phyloP scores from a whole-genome alignment of 1,140 invertebrate genomes.

The Drosophila carrolli region DNA sequence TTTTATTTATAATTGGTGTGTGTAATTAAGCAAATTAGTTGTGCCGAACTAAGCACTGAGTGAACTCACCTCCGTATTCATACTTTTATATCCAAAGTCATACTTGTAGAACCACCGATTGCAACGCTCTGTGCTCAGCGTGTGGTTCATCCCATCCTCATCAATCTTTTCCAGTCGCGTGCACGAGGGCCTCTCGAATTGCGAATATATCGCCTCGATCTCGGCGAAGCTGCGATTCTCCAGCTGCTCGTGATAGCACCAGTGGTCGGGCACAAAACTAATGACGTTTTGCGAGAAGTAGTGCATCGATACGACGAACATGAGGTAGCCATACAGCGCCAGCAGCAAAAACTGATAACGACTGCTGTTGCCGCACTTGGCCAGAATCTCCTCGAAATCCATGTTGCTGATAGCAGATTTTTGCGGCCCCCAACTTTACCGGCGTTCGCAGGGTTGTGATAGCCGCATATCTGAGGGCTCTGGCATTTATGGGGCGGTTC shows the following conservation, averaged over 20 bases:
- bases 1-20: too few relatives aligned
- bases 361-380: conserved; percentile 87
- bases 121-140: conserved; percentile 65
- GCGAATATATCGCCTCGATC: conserved; percentile 55
- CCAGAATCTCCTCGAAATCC: conserved; percentile 87
- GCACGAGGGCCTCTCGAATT: conserved; percentile 60
- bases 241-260: conserved; percentile 80
- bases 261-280: conserved; percentile 85
- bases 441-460: conserved; percentile 35
- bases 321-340: conserved; percentile 62
- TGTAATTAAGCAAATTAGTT: too few relatives aligned
- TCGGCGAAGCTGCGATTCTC: conserved; percentile 57
- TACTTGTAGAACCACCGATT: conserved; percentile 85
- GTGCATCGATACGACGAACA: conserved; percentile 85
- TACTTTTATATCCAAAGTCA: conserved; percentile 85
- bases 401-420: conserved; percentile 46
- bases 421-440: background rate
- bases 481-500: conserved; percentile 24
- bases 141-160: conserved; percentile 30
- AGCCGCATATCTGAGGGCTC: conserved; percentile 31
- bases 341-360: conserved; percentile 87
- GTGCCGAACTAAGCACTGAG: too few relatives aligned
- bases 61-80: conserved; percentile 85
- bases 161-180: conserved; percentile 48
- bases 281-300: conserved; percentile 87